Percentiles rank a stretch among this genome's conserved stretches.
Conservation (phyloP, 2,113 vertebrate species). For the Malurus elegans region DNA sequence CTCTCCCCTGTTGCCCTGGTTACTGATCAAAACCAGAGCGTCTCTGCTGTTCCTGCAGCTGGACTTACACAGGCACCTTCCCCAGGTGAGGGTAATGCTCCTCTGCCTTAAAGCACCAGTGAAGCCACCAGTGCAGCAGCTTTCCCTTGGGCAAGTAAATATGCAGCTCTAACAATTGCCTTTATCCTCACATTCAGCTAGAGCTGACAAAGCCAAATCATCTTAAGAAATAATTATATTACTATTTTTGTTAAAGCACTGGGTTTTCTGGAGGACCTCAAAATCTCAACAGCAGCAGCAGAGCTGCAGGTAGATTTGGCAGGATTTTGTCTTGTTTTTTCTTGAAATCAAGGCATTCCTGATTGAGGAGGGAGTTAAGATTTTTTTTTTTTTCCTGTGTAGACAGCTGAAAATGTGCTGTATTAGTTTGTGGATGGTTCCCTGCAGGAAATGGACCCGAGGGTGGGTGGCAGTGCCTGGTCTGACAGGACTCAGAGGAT, state of each 20-base stretch:
- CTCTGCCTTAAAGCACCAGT: background rate
- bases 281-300: background rate
- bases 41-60: background rate
- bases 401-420: background rate
- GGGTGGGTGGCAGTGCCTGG: background rate
- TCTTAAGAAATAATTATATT: background rate
- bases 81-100: background rate
- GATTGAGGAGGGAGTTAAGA: background rate
- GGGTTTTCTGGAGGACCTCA: background rate
- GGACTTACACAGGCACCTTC: background rate
- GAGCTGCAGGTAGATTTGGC: background rate
- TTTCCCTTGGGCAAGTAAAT: background rate
- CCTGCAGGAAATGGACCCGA: background rate
- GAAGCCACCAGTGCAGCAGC: background rate
- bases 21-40: background rate
- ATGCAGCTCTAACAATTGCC: background rate
- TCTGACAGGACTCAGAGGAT: background rate
- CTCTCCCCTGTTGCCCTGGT: conserved; percentile 20
- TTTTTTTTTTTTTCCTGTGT: background rate
- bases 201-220: background rate
- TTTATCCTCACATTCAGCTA: background rate
- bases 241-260: background rate
- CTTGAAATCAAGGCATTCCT: background rate
- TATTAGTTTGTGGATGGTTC: background rate
- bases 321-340: background rate